These are phyloP conservation scores for Dissostichus mawsoni DNA, from an alignment of 2,113 vertebrate species.

Conservation along the genomic window DNA sequence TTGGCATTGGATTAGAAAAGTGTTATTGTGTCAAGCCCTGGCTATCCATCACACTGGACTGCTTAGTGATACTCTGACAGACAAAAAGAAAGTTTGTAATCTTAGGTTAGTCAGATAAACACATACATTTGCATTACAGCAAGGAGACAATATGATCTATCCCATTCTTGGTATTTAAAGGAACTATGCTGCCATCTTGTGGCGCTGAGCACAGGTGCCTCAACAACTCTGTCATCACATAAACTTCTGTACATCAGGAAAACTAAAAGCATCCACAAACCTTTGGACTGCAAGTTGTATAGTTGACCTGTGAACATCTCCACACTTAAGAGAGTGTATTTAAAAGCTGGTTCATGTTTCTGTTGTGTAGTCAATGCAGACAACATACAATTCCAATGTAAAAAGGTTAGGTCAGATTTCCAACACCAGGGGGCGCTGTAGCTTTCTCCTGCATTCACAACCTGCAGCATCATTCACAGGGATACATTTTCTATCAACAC, in stretches of 20 bases:
- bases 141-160: not conserved
- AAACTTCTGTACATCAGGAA: not conserved
- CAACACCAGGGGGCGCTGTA: slow-evolving; percentile 55
- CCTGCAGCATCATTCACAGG: not conserved
- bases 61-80: not conserved
- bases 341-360: not conserved
- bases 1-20: not conserved
- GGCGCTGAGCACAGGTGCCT: slow-evolving; percentile 12
- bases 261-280: not conserved
- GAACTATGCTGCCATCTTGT: slow-evolving; percentile 66
- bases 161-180: slow-evolving; percentile 7
- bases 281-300: not conserved
- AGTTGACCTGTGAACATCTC: not conserved
- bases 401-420: not conserved
- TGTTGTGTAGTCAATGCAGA: not conserved
- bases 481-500: slow-evolving; percentile 18
- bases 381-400: not conserved
- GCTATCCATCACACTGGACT: not conserved
- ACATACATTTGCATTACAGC: not conserved
- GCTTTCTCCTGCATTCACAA: not conserved
- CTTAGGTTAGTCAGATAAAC: not conserved
- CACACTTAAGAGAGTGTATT: no score
- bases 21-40: not conserved
- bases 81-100: not conserved
- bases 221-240: not conserved